Evolutionary conservation across 1,140 invertebrate species (phyloP).

Genomic region (Bombus superbus): DNA sequence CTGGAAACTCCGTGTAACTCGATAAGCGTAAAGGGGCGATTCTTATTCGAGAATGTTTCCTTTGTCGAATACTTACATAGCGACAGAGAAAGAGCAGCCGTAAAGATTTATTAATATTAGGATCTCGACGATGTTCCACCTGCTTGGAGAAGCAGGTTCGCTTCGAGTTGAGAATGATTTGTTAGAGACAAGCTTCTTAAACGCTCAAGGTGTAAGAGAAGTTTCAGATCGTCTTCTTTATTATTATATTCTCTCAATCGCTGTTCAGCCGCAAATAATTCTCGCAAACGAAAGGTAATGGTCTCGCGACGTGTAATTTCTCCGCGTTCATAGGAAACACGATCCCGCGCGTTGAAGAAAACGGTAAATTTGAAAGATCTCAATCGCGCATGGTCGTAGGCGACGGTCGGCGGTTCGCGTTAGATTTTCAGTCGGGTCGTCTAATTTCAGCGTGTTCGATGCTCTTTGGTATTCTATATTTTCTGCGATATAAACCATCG

Average conservation of each 20-base stretch:
- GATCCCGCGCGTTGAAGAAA: not conserved
- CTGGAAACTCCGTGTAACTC: not conserved
- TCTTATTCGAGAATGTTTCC: not conserved
- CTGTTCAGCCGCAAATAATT: not conserved
- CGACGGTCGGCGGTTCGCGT: no score
- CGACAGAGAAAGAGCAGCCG: not conserved
- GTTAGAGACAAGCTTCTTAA: not conserved
- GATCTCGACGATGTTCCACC: not conserved
- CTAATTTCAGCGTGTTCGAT: no score
- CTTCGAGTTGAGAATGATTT: not conserved
- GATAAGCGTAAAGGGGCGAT: not conserved
- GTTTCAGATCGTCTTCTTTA: not conserved
- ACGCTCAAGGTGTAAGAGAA: not conserved
- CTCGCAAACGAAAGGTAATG: not conserved
- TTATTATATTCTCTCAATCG: not conserved
- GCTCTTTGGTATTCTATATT: no score
- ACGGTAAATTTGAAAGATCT: not conserved
- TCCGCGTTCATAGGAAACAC: not conserved
- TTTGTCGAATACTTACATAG: not conserved
- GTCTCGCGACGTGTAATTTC: not conserved
- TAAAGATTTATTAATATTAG: slow-evolving; percentile 13
- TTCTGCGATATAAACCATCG: no score
- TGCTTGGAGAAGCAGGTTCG: not conserved
- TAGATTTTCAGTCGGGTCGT: no score
- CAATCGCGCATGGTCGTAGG: no score